Evolutionary conservation across 1,140 invertebrate genomes (phyloP).

Genomic region (Drosophila kikkawai): DNA sequence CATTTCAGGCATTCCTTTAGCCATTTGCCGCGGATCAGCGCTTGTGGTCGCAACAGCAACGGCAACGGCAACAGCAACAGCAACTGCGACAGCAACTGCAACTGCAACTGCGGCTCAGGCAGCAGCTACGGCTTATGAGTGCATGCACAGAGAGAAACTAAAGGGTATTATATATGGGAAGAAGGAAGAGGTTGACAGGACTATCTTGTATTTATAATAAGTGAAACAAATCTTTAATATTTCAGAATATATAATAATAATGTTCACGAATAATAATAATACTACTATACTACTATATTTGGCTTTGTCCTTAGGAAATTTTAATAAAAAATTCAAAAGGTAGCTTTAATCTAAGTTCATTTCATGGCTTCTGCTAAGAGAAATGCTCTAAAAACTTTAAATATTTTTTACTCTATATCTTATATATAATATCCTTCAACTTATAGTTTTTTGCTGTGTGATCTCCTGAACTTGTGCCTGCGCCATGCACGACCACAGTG

Average conservation of each 20-base stretch:
- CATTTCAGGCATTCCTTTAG: constrained; percentile 79
- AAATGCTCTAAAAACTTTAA: neutral
- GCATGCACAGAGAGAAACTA: constrained; percentile 18
- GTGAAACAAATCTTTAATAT: neutral
- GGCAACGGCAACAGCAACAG: constrained; percentile 12
- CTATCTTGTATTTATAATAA: no score
- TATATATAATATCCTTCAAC: no score
- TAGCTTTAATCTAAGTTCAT: neutral
- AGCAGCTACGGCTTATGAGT: constrained; percentile 10
- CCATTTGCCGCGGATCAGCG: constrained; percentile 61
- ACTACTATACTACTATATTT: no score
- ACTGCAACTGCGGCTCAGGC: constrained; percentile 26
- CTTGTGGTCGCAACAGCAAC: constrained; percentile 31
- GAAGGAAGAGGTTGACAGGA: no score
- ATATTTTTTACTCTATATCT: neutral
- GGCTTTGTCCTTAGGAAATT: no score
- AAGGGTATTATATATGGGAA: neutral
- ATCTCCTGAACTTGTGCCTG: constrained; percentile 43
- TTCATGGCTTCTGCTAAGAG: neutral
- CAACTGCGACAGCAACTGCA: constrained; percentile 22
- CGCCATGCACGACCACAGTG: constrained; percentile 36
- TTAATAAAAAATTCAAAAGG: neutral
- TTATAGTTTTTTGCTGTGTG: constrained; percentile 6
- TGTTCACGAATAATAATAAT: no score
- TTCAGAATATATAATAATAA: neutral